Base-by-base conservation (phyloP, 2,797 vertebrate genomes). In the Vespertilio murinus region DNA sequence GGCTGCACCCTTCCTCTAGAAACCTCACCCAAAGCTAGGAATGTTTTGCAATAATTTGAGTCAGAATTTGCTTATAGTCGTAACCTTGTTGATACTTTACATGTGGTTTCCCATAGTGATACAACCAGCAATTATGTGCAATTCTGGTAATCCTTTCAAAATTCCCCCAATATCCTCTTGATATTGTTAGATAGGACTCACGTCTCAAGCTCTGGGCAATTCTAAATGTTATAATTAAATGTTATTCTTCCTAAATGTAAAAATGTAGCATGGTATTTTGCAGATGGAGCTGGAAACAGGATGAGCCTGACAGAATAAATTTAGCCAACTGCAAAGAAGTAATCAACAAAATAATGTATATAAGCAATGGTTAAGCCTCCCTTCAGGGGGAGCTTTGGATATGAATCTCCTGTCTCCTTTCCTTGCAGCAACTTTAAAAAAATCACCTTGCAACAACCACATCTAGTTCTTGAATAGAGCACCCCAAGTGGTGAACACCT, bases 11-110 rank as follows among this genome's bases (percentile, higher is more conserved):
- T 91, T 81, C 69, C 56, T 94, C 22, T 95, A 90, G 78, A 91
- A 95, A 64, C 56, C 69, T 94, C 73, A 61, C 61, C 71, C 49
- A 91, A 78, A 89, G 88, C 56, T 74, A 64, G 45, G 91, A 86
- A 87, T 83, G 28, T 92, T 95, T 90, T 93, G 73, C 73, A 93
- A 94, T 93, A 92, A 94, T 93, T 91, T 95, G 83, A 96, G 28
- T 96, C 89, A 96, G 40, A 88, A 42, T 67, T 30, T 91, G 70
- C 90, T 95, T 94, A 64, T 86, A 81, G 45, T 22, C 14, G 5
- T 70, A 77, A 86, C 38, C 84, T 81, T 86, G 38, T 69, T 94
- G 52, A 94, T 91, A 65, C 35, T 93, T 91, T 89, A 79, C 28
- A 89, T 74, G 42, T 77, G 18, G 71, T 70, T 93, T 79, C 64